These are phyloP conservation scores for Drosophila trapezifrons DNA, from an alignment of 1,140 invertebrate species.

Conservation along the genomic window DNA sequence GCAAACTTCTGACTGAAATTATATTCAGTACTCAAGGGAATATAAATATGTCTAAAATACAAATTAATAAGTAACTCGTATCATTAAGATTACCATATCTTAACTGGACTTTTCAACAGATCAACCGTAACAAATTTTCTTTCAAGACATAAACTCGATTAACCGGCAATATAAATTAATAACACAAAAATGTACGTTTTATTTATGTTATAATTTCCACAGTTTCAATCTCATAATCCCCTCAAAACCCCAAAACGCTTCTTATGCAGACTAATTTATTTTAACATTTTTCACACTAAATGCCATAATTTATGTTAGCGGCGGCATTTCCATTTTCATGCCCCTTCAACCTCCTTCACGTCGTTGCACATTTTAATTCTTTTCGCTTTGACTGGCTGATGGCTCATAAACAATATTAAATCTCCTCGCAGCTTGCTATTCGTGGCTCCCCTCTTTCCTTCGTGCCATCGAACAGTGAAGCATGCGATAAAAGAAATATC, in stretches of 20 bases:
- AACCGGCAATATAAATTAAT: slow-evolving; percentile 17
- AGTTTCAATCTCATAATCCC: slow-evolving; percentile 33
- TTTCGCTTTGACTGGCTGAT: slow-evolving; percentile 64
- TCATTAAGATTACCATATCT: not conserved
- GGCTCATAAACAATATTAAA: slow-evolving; percentile 81
- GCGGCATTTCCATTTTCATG: slow-evolving; percentile 51
- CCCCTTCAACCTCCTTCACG: slow-evolving; percentile 38
- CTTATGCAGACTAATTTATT: slow-evolving; percentile 52
- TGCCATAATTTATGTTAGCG: slow-evolving; percentile 71
- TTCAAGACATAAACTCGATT: too few species aligned
- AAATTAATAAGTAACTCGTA: not conserved
- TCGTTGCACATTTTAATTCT: slow-evolving; percentile 65
- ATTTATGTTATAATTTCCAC: slow-evolving; percentile 48
- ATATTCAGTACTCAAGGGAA: too few species aligned
- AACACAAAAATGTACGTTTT: slow-evolving; percentile 34
- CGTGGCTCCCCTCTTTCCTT: not conserved
- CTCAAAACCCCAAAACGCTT: slow-evolving; percentile 21
- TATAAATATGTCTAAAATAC: too few species aligned
- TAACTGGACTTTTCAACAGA: not conserved
- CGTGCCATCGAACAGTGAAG: slow-evolving; percentile 17
- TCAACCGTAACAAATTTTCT: slow-evolving; percentile 12
- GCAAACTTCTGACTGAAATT: too few species aligned
- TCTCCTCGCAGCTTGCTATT: slow-evolving; percentile 39
- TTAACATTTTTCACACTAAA: slow-evolving; percentile 72
- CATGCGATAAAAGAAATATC: slow-evolving; percentile 51